Base-by-base conservation (phyloP, 2,888 invertebrate species). In the Linnaemya vulpina region DNA sequence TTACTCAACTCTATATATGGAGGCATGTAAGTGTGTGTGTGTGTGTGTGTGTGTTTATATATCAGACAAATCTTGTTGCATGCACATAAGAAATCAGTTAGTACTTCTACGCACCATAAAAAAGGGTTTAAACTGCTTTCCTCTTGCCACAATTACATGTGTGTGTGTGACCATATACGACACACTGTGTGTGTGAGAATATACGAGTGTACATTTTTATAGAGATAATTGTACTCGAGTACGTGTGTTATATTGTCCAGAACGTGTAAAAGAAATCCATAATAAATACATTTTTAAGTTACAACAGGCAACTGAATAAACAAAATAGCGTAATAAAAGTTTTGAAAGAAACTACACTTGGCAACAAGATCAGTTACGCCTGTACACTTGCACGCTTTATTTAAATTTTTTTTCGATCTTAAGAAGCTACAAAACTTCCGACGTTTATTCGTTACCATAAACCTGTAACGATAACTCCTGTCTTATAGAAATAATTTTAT, bases 251-350 rank as follows among this genome's bases (percentile, higher is more conserved):
- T 82, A 38, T 63, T 73, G 73, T 85, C 78, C 63, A 71, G 22
- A 65, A 53, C 22, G 40, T 70, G 73, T 43, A 20, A 63, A 49
- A 20, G 63, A 67, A 30, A 30, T 30, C 78, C 67, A 79, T 71
- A 85, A 82, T 63, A 83, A 76, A 85, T 73, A 83, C 49, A 76
- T 83, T 76, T 68, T 71, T 15, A 68, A 67, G 49, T 63, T 68
- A 76, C 71, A 71, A 76, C 78, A 79, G 70, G 73, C 81, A 68
- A 77, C 30, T 70, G 43, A 15, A 77, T 55, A 77, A 73, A 62
- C 49, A 68, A 79, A 79, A 25, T 67, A 58, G 67, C 49, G 20
- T 51, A 80, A 73, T 74, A 67, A 80, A 58, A 67, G 40, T 30
- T 43, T 73, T 3, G 2, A 30, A n/a, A 4, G 3, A 38, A 73